A percentile compares a stretch with the other conserved stretches of the same genome.
Conservation (phyloP, 2,113 vertebrate species). For the Psilopogon haemacephalus region DNA sequence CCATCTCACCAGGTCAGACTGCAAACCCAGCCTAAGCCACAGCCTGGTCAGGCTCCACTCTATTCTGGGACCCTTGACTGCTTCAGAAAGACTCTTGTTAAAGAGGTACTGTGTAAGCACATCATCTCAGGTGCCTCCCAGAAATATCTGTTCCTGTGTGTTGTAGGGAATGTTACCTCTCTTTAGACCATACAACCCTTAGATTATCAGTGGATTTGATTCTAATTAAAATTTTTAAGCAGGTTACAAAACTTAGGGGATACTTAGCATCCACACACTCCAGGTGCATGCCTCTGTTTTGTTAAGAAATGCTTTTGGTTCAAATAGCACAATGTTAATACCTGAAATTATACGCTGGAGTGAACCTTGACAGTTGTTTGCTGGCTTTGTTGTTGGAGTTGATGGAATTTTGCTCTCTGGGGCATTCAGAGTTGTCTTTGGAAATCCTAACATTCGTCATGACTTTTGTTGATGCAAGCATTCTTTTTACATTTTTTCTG, state of each 20-base stretch:
- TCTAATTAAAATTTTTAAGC: background rate
- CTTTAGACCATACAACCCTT: background rate
- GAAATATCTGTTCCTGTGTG: background rate
- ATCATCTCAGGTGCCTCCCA: background rate
- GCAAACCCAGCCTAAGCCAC: slow-evolving; percentile 88
- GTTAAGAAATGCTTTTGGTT: background rate
- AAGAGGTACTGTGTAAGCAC: slow-evolving; percentile 81
- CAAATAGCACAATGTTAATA: background rate
- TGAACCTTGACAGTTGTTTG: background rate
- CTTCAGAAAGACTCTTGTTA: slow-evolving; percentile 88
- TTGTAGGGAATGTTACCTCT: background rate
- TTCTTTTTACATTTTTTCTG: background rate
- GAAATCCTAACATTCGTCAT: background rate
- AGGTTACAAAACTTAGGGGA: background rate
- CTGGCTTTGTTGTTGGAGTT: background rate
- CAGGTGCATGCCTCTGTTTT: background rate
- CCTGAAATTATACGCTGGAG: background rate
- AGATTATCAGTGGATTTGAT: background rate
- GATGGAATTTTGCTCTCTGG: background rate
- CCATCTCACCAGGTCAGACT: slow-evolving; percentile 84
- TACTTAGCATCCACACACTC: rapidly evolving
- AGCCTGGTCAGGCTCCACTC: slow-evolving; percentile 79
- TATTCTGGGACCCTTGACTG: slow-evolving; percentile 94
- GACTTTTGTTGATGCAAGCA: background rate
- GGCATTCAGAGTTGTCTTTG: background rate